These are phyloP conservation scores for Patiria miniata DNA, from an alignment of 35 echinoderm and acorn worm species.

Conservation along the genomic window DNA sequence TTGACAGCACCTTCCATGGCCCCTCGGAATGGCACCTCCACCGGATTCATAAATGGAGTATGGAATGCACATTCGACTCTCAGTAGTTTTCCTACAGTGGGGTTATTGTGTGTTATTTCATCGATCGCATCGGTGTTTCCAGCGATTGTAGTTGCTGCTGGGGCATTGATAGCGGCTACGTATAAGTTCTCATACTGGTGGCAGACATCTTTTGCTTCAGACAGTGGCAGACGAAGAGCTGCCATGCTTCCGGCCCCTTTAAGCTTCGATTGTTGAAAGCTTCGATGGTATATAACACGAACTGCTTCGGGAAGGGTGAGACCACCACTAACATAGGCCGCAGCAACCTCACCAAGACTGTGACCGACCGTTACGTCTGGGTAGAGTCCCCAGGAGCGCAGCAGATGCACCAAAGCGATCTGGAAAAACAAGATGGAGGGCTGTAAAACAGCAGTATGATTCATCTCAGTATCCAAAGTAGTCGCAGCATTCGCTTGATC, in stretches of 20 bases:
- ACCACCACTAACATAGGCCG: constrained; percentile 86
- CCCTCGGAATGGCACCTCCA: constrained; percentile 66
- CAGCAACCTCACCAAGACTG: constrained; percentile 93
- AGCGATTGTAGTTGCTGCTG: constrained; percentile 74
- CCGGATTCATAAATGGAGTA: constrained; percentile 85
- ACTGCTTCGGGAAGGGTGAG: constrained; percentile 80
- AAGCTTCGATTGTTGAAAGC: constrained; percentile 72
- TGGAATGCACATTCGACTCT: constrained; percentile 85
- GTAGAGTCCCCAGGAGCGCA: constrained; percentile 72
- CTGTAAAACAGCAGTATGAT: constrained; percentile 79
- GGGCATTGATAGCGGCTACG: constrained; percentile 87
- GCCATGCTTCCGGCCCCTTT: constrained; percentile 93
- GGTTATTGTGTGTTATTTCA: constrained; percentile 58
- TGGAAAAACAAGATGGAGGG: constrained; percentile 86
- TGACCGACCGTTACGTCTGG: constrained; percentile 85
- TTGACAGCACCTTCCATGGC: constrained; percentile 71
- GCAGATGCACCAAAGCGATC: constrained; percentile 65
- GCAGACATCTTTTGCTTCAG: constrained; percentile 70
- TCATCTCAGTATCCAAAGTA: background rate
- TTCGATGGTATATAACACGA: constrained; percentile 77
- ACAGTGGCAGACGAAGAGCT: constrained; percentile 63
- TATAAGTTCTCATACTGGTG: constrained; percentile 65
- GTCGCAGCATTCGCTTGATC: background rate
- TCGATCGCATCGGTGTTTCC: constrained; percentile 66
- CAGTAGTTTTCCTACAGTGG: constrained; percentile 63